These are phyloP conservation scores for Lasioglossum lativentre DNA, from an alignment of 2,888 invertebrate genomes.

Conservation along the genomic window DNA sequence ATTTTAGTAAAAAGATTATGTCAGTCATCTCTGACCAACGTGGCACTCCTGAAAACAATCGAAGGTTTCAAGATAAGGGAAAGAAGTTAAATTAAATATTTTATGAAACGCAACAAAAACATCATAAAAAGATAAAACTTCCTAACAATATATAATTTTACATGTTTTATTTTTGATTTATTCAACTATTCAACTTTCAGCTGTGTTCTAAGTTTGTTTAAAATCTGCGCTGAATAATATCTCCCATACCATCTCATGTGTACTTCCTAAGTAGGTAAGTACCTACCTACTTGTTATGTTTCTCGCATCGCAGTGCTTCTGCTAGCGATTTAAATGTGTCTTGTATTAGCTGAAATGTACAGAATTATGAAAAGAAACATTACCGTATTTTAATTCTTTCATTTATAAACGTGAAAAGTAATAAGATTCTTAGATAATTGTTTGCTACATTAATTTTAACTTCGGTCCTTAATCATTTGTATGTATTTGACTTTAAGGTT, in stretches of 20 bases:
- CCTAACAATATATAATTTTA: background rate
- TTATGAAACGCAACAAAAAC: too few relatives aligned
- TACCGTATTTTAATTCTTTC: background rate
- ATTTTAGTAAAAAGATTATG: too few relatives aligned
- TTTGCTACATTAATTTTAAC: too few relatives aligned
- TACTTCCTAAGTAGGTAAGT: too few relatives aligned
- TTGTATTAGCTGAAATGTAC: background rate
- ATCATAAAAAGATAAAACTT: background rate
- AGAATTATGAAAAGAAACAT: constrained; percentile 2
- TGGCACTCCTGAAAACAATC: too few relatives aligned
- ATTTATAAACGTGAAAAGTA: constrained; percentile 8
- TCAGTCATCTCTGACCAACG: too few relatives aligned
- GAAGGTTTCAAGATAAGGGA: too few relatives aligned
- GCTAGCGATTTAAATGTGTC: background rate
- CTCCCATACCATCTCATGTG: background rate
- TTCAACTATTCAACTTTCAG: background rate
- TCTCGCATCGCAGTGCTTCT: background rate
- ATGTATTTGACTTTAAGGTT: constrained; percentile 19
- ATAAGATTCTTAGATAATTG: background rate
- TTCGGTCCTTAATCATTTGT: background rate
- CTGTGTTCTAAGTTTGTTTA: background rate
- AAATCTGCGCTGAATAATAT: background rate
- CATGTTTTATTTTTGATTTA: background rate
- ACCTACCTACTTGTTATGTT: background rate
- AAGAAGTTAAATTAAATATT: too few relatives aligned